Evolutionary conservation across 2,888 invertebrate genomes (phyloP).

Genomic region (Capitulum mitella): DNA sequence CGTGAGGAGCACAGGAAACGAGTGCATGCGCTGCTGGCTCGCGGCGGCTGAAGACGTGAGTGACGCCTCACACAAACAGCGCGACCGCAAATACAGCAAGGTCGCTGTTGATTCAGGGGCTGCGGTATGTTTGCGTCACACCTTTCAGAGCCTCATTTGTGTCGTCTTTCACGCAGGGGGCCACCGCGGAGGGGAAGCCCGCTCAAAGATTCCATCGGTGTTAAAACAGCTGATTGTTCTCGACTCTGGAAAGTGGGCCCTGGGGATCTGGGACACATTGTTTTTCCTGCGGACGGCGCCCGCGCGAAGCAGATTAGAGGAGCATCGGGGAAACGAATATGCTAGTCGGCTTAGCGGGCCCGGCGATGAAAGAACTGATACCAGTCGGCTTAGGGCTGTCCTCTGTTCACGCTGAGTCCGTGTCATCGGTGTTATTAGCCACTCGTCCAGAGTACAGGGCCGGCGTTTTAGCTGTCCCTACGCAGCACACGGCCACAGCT

Average conservation of each 20-base stretch:
- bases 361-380: slow-evolving; percentile 2
- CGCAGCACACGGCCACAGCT: too few species aligned
- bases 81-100: too few species aligned
- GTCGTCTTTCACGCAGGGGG: background rate
- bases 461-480: background rate
- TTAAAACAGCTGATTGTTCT: background rate
- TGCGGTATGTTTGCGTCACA: background rate
- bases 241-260: background rate
- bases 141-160: background rate
- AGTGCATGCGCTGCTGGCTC: too few species aligned
- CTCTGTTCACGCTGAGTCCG: background rate
- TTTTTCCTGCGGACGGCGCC: background rate
- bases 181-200: background rate
- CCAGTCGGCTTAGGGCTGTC: background rate
- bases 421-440: background rate
- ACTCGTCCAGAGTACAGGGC: too few species aligned
- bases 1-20: too few species aligned
- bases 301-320: background rate
- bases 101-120: too few species aligned
- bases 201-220: background rate
- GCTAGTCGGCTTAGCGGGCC: slow-evolving; percentile 12
- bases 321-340: background rate
- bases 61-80: too few species aligned
- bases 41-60: too few species aligned
- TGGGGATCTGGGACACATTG: background rate